These are phyloP conservation scores for Morone saxatilis DNA, from an alignment of 2,113 vertebrate species.

Conservation along the genomic window DNA sequence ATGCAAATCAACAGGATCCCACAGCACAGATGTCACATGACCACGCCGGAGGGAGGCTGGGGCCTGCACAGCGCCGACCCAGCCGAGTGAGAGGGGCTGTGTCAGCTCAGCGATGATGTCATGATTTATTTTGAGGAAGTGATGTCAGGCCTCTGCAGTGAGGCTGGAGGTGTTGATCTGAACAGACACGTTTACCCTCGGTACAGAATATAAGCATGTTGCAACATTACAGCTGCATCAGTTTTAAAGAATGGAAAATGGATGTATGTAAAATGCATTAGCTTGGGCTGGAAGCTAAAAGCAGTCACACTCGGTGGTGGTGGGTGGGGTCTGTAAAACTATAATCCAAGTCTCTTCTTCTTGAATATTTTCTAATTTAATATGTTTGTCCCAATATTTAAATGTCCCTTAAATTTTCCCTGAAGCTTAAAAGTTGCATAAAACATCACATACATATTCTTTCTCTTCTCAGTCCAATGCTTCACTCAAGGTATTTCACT, in stretches of 20 bases:
- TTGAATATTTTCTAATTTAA: slow-evolving; percentile 14
- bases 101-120: slow-evolving; percentile 82
- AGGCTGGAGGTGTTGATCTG: slow-evolving; percentile 48
- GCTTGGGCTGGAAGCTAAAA: neutral
- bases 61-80: slow-evolving; percentile 63
- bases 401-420: neutral
- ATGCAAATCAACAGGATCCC: slow-evolving; percentile 73
- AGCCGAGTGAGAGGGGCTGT: slow-evolving; percentile 68
- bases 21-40: slow-evolving; percentile 72
- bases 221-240: neutral
- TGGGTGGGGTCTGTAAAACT: slow-evolving; percentile 36
- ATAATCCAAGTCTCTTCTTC: neutral
- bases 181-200: neutral
- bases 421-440: slow-evolving; percentile 6
- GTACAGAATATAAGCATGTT: neutral
- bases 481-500: neutral
- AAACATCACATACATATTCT: neutral
- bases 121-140: slow-evolving; percentile 87
- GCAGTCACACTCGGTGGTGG: neutral
- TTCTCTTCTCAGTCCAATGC: neutral
- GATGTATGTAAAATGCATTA: neutral
- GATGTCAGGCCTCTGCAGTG: slow-evolving; percentile 84
- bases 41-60: slow-evolving; percentile 51
- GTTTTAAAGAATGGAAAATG: neutral
- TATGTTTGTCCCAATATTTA: slow-evolving; percentile 2